phyloP scores from a whole-genome alignment of 1,140 invertebrate genomes.

The Eueides isabella region DNA sequence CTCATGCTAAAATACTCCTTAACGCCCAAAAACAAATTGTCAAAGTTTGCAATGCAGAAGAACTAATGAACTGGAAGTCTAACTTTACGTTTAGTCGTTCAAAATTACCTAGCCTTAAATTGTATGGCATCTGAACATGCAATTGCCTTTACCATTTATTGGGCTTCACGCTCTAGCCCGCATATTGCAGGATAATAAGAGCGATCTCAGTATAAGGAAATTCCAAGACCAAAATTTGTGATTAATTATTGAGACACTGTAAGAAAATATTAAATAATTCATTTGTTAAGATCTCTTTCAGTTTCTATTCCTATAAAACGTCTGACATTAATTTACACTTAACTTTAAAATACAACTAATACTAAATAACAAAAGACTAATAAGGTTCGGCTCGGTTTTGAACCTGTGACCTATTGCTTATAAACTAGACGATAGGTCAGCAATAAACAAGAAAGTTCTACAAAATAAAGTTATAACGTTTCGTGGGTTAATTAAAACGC shows the following conservation, averaged over 20 bases:
- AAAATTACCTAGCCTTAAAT: background rate
- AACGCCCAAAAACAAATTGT: background rate
- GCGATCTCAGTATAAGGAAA: too few relatives aligned
- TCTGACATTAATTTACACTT: background rate
- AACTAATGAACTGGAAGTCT: background rate
- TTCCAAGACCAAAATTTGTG: too few relatives aligned
- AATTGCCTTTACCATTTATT: too few relatives aligned
- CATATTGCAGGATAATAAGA: too few relatives aligned
- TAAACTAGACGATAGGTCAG: background rate
- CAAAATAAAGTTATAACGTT: constrained; percentile 7
- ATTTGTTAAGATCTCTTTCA: too few relatives aligned
- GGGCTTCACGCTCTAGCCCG: too few relatives aligned
- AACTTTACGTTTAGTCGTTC: background rate
- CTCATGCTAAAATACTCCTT: background rate
- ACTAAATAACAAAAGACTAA: background rate
- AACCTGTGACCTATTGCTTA: background rate
- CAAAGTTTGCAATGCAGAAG: constrained; percentile 4
- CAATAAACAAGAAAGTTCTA: background rate
- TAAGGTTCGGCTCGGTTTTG: background rate
- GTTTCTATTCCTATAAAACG: background rate
- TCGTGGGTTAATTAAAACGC: background rate
- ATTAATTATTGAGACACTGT: too few relatives aligned
- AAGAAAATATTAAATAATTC: too few relatives aligned
- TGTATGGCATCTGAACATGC: background rate
- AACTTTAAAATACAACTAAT: background rate